phyloP scores from a whole-genome alignment of 2,797 vertebrate genomes.

The Gobio occitaniae region DNA sequence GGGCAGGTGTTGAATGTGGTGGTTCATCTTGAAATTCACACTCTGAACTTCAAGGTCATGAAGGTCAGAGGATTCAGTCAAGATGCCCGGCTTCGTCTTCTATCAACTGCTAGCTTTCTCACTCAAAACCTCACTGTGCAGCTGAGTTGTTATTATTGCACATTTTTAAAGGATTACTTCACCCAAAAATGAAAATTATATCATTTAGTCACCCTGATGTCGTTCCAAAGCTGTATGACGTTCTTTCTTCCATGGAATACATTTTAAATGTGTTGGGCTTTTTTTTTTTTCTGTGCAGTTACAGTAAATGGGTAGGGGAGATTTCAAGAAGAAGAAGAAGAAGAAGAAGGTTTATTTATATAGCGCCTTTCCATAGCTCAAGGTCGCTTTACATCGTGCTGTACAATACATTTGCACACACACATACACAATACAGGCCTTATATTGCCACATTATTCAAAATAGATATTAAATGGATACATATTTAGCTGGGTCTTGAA shows the following conservation, averaged over 20 bases:
- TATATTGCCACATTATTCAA: too few relatives aligned
- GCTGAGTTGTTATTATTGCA: background rate
- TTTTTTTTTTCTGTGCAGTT: background rate
- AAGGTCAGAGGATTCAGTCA: conserved; percentile 42
- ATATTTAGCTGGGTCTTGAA: too few relatives aligned
- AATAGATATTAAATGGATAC: too few relatives aligned
- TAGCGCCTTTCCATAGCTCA: too few relatives aligned
- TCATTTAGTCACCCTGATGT: background rate
- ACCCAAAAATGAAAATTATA: background rate
- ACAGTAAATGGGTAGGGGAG: background rate
- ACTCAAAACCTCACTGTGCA: background rate
- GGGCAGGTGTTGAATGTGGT: conserved; percentile 74
- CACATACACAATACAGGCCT: too few relatives aligned
- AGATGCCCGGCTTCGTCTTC: conserved; percentile 32
- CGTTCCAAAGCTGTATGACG: background rate
- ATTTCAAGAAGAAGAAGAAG: background rate
- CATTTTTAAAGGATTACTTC: background rate
- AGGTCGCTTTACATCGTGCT: too few relatives aligned
- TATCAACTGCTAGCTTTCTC: background rate
- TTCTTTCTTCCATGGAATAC: background rate
- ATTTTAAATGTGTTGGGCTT: background rate
- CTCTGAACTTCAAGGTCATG: conserved; percentile 56
- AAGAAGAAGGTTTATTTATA: too few relatives aligned
- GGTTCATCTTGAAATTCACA: conserved; percentile 70
- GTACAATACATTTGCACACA: too few relatives aligned